phyloP scores from a whole-genome alignment of 1,140 invertebrate genomes.

The Musca vetustissima region DNA sequence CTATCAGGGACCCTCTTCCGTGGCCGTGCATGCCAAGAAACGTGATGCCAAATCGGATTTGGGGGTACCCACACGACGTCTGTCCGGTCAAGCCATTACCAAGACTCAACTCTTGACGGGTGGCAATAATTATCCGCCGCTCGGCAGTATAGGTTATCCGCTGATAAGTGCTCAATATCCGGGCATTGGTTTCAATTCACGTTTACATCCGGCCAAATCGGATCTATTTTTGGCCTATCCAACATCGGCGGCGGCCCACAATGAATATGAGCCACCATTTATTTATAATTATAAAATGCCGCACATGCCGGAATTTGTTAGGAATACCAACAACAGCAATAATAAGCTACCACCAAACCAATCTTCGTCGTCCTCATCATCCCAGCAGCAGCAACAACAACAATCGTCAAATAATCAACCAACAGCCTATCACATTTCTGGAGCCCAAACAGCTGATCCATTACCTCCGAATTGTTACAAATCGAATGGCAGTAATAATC shows the following conservation, averaged over 20 bases:
- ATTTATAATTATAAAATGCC: slow-evolving; percentile 55
- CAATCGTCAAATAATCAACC: slow-evolving; percentile 26
- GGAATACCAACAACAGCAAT: too few species aligned
- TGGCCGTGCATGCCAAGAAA: slow-evolving; percentile 37
- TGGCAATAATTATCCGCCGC: slow-evolving; percentile 38
- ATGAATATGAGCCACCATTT: slow-evolving; percentile 49
- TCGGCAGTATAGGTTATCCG: slow-evolving; percentile 42
- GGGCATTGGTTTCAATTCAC: slow-evolving; percentile 30
- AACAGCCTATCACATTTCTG: slow-evolving; percentile 52
- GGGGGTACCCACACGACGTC: slow-evolving; percentile 48
- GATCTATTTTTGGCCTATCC: slow-evolving; percentile 52
- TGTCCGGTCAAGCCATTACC: slow-evolving; percentile 47
- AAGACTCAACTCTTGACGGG: slow-evolving; percentile 49
- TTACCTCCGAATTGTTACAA: slow-evolving; percentile 31
- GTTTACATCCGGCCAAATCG: slow-evolving; percentile 52
- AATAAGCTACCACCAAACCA: not conserved
- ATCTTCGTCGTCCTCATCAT: too few species aligned
- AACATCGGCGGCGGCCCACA: not conserved
- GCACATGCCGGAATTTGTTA: slow-evolving; percentile 41
- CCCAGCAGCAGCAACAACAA: slow-evolving; percentile 26
- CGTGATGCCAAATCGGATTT: slow-evolving; percentile 54
- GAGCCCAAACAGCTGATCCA: slow-evolving; percentile 51
- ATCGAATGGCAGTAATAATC: not conserved
- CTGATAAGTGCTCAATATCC: slow-evolving; percentile 27
- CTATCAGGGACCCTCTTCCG: slow-evolving; percentile 44